A percentile compares a stretch with the other conserved stretches of the same genome.
These are phyloP conservation scores for Chrysomela aeneicollis DNA, from an alignment of 2,888 invertebrate genomes.

Conservation along the genomic window DNA sequence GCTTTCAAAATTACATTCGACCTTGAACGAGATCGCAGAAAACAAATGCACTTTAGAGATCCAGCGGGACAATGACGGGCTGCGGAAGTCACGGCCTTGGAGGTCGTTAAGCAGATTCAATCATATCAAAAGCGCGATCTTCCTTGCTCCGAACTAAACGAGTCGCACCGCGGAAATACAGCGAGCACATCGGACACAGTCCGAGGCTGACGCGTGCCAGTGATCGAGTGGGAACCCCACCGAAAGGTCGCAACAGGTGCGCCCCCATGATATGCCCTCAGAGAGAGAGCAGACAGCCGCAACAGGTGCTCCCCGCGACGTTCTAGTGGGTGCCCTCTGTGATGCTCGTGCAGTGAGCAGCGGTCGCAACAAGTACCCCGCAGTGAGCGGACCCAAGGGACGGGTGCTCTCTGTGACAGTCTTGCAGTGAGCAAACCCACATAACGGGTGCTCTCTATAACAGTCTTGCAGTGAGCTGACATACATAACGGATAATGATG, in stretches of 20 bases:
- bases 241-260: slow-evolving; percentile 24
- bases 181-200: slow-evolving; percentile 10
- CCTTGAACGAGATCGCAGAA: neutral
- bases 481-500: no score
- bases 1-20: neutral
- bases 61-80: neutral
- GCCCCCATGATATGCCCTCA: no score
- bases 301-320: no score
- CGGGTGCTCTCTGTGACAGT: no score
- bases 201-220: neutral
- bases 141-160: slow-evolving; percentile 42
- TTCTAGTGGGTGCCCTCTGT: no score
- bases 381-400: no score
- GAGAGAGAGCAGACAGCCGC: no score
- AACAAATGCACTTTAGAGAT: neutral
- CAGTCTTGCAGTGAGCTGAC: no score
- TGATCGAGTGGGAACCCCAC: neutral
- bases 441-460: no score
- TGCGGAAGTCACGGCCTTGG: slow-evolving; percentile 40
- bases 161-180: slow-evolving; percentile 32
- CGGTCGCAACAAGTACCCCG: no score
- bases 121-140: slow-evolving; percentile 40
- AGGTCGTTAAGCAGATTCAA: slow-evolving; percentile 42
- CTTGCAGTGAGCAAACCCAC: no score
- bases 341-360: no score